Conservation (phyloP, 2,113 vertebrate species). For the Epinephelus lanceolatus region DNA sequence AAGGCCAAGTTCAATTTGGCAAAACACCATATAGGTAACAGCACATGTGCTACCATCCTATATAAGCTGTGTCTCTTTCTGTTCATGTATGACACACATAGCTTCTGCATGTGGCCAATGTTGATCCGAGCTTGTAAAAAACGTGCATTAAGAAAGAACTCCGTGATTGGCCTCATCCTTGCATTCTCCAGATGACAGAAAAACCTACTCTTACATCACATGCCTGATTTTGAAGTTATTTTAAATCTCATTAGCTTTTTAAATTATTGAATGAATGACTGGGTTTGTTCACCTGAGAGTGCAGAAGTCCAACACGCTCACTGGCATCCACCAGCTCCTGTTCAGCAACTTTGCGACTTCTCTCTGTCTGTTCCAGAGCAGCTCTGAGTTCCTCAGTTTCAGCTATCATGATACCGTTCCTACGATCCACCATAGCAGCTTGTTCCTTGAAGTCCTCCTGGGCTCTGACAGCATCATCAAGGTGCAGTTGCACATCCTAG, state of each 20-base stretch:
- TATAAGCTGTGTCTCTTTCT: no score
- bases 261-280: background rate
- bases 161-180: no score
- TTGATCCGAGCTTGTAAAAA: no score
- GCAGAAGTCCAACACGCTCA: constrained; percentile 87
- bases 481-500: constrained; percentile 90
- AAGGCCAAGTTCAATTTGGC: no score
- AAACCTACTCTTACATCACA: background rate
- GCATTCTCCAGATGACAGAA: no score
- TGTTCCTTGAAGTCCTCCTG: constrained; percentile 89
- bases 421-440: constrained; percentile 88
- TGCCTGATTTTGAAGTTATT: background rate
- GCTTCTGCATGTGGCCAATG: no score
- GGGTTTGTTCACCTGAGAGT: constrained; percentile 84
- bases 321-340: constrained; percentile 85
- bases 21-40: no score
- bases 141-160: no score
- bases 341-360: constrained; percentile 87
- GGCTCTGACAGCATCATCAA: constrained; percentile 86
- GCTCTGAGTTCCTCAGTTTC: constrained; percentile 87
- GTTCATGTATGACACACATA: no score
- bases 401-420: constrained; percentile 85
- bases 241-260: background rate
- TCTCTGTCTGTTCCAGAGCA: constrained; percentile 88
- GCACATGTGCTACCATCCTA: no score